phyloP scores from a whole-genome alignment of 2,113 vertebrate genomes.

The Motacilla tschutschensis region DNA sequence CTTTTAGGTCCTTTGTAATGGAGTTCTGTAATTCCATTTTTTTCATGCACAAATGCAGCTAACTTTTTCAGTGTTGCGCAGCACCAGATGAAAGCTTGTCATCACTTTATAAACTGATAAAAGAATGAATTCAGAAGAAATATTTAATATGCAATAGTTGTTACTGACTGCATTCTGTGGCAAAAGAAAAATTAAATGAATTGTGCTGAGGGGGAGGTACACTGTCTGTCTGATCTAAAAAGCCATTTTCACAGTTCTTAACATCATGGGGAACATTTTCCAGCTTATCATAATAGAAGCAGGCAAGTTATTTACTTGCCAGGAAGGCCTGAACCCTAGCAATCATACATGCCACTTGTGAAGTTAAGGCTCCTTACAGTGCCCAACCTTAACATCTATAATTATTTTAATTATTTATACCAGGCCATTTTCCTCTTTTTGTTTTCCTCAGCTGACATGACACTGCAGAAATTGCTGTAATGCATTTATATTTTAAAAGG shows the following conservation, averaged over 20 bases:
- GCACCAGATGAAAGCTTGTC: neutral
- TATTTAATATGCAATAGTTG: neutral
- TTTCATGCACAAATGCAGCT: neutral
- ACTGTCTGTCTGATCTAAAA: neutral
- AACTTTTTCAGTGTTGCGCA: neutral
- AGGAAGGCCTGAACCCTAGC: neutral
- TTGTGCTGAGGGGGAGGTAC: neutral
- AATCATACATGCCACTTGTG: neutral
- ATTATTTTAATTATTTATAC: neutral
- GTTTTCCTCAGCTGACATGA: neutral
- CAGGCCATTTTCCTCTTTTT: neutral
- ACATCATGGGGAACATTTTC: neutral
- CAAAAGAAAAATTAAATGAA: neutral
- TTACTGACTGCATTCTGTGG: neutral
- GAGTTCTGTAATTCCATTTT: neutral
- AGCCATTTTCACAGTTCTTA: neutral
- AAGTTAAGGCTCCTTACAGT: neutral
- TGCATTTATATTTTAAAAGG: neutral
- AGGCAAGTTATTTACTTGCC: neutral
- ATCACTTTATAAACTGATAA: neutral
- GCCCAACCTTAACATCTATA: neutral
- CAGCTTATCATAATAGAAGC: neutral
- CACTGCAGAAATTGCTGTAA: neutral
- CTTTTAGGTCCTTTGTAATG: neutral
- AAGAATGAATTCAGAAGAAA: constrained; percentile 8